These are phyloP conservation scores for Oreochromis tanganicae DNA, from an alignment of 2,113 vertebrate genomes.

Conservation along the genomic window DNA sequence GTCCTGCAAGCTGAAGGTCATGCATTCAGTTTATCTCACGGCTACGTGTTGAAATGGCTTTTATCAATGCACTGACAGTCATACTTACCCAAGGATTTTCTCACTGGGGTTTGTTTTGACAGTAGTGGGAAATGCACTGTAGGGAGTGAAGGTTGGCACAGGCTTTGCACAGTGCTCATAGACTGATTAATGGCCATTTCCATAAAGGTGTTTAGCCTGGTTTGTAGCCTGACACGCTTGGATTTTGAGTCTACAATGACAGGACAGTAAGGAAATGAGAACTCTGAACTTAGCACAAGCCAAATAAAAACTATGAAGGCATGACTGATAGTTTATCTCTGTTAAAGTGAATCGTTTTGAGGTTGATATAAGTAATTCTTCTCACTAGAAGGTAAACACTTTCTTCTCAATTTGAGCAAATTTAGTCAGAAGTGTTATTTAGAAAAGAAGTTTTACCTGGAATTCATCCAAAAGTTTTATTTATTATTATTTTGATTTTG, in stretches of 20 bases:
- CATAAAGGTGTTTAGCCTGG: not conserved
- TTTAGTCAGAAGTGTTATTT: not conserved
- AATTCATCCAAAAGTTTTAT: not conserved
- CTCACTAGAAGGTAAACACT: not conserved
- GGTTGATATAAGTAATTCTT: not conserved
- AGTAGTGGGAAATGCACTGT: not conserved
- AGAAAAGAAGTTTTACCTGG: not conserved
- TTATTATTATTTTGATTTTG: too few species aligned
- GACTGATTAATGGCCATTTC: not conserved
- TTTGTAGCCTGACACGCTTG: not conserved
- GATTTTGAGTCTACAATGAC: not conserved
- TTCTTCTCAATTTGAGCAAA: not conserved
- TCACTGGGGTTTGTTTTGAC: not conserved
- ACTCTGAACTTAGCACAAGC: not conserved
- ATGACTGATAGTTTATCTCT: not conserved
- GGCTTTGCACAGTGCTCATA: not conserved
- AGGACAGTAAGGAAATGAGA: not conserved
- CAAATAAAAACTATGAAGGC: rapidly evolving
- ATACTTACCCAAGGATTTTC: not conserved
- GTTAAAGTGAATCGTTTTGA: not conserved
- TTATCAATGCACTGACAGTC: not conserved
- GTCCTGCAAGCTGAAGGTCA: conserved; percentile 40
- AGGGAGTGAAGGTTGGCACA: not conserved
- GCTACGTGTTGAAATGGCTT: not conserved
- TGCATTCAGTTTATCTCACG: not conserved